phyloP scores from a whole-genome alignment of 2,113 vertebrate genomes.

The Eurypyga helias region DNA sequence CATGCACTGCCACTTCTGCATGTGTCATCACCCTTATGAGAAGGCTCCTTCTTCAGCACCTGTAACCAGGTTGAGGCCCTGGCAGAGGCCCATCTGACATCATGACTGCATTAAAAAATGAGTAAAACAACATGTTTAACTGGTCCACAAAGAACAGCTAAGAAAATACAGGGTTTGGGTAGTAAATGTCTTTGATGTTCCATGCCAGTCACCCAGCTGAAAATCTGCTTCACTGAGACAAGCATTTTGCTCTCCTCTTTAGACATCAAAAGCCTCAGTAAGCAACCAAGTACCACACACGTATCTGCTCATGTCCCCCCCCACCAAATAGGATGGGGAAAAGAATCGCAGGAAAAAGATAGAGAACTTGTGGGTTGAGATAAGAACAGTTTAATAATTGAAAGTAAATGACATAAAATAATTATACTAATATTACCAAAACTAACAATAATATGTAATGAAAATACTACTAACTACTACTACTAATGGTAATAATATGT shows the following conservation, averaged over 20 bases:
- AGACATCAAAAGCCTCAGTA: neutral
- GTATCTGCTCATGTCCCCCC: too few relatives aligned
- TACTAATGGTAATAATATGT: too few relatives aligned
- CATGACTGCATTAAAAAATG: accelerated
- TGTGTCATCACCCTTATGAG: neutral
- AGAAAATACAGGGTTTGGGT: neutral
- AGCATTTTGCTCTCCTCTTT: neutral
- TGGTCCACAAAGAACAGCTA: neutral
- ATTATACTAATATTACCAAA: too few relatives aligned
- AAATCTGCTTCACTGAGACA: neutral
- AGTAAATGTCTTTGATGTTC: neutral
- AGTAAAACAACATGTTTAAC: neutral
- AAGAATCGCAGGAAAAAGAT: too few relatives aligned
- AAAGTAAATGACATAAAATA: too few relatives aligned
- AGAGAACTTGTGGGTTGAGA: too few relatives aligned
- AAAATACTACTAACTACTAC: too few relatives aligned
- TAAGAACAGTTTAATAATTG: too few relatives aligned
- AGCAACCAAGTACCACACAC: too few relatives aligned
- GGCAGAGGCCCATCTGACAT: neutral
- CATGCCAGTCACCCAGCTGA: neutral
- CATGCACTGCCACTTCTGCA: neutral
- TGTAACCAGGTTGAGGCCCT: neutral
- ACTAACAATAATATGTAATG: too few relatives aligned
- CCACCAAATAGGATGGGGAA: too few relatives aligned
- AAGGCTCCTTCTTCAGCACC: neutral